Evolutionary conservation across 2,113 vertebrate genomes (phyloP).

Genomic region (Holacanthus passer): DNA sequence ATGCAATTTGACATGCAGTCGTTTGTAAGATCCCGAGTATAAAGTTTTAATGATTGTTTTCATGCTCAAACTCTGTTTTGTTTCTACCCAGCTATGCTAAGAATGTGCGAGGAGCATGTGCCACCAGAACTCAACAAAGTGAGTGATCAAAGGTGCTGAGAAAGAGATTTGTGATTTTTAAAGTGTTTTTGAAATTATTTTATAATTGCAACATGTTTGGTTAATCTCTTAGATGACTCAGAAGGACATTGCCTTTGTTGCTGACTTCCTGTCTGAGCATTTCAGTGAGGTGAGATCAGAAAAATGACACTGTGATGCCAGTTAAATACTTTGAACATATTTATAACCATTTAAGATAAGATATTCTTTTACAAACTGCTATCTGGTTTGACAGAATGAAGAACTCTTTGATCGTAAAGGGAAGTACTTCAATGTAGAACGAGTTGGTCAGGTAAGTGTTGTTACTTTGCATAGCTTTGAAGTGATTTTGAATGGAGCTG

Average conservation of each 20-base stretch:
- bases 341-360: background rate
- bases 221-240: constrained; percentile 92
- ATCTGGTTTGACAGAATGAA: constrained; percentile 87
- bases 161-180: background rate
- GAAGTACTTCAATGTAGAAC: constrained; percentile 98
- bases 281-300: constrained; percentile 92
- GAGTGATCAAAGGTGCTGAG: constrained; percentile 3
- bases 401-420: constrained; percentile 98
- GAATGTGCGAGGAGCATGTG: constrained; percentile 98
- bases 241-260: constrained; percentile 98
- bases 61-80: background rate
- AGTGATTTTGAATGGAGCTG: background rate
- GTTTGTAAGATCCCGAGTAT: background rate
- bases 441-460: constrained; percentile 92
- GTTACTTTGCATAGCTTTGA: background rate
- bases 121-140: constrained; percentile 98
- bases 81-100: constrained; percentile 90
- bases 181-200: background rate
- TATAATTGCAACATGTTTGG: background rate
- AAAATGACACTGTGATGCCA: background rate
- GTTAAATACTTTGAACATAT: background rate
- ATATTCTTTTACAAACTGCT: background rate
- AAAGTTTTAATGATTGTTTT: background rate
- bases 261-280: constrained; percentile 98
- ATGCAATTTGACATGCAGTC: background rate